These are phyloP conservation scores for Patella pellucida DNA, from an alignment of 2,888 invertebrate species.

Conservation along the genomic window DNA sequence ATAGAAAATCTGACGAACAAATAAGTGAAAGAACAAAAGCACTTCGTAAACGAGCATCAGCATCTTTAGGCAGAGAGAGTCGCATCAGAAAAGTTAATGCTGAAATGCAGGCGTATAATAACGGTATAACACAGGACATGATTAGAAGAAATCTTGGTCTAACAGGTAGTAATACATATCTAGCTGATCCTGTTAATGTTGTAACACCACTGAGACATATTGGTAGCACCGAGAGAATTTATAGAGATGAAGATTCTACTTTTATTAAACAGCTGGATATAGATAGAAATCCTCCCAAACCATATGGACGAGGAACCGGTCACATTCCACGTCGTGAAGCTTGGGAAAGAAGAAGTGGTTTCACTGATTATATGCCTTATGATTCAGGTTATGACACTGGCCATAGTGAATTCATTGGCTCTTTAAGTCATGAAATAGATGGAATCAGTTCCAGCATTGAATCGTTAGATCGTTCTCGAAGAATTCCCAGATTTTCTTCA, in stretches of 20 bases:
- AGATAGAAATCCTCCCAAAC: neutral
- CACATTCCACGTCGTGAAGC: slow-evolving; percentile 36
- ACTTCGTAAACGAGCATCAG: neutral
- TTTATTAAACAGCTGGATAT: neutral
- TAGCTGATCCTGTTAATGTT: slow-evolving; percentile 3
- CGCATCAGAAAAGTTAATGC: neutral
- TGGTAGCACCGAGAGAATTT: neutral
- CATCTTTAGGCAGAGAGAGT: neutral
- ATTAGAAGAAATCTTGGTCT: neutral
- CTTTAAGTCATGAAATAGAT: neutral
- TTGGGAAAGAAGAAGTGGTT: slow-evolving; percentile 35
- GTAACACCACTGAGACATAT: neutral
- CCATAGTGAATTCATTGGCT: neutral
- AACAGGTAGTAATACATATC: neutral
- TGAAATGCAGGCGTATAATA: slow-evolving; percentile 5
- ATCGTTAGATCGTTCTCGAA: neutral
- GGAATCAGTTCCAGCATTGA: neutral
- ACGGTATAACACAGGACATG: neutral
- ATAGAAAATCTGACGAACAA: neutral
- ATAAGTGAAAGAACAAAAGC: slow-evolving; percentile 7
- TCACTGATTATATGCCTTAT: neutral
- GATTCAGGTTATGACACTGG: neutral
- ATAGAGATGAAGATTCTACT: neutral
- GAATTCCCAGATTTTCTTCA: neutral
- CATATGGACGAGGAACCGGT: neutral